Evolutionary conservation across 2,797 vertebrate genomes (phyloP).

Genomic region (Monodelphis domestica): DNA sequence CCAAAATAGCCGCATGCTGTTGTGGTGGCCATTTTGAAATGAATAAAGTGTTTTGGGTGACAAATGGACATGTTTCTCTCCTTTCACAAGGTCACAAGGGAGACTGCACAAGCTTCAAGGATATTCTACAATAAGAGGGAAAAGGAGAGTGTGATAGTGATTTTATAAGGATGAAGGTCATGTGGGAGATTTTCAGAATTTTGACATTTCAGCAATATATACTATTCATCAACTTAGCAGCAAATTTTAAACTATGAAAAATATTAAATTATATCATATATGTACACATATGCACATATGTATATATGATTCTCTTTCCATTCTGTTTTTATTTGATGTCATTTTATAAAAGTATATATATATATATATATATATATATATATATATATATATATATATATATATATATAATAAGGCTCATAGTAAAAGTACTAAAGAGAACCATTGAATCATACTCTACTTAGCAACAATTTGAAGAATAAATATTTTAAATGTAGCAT

Average conservation of each 20-base stretch:
- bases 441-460: constrained; percentile 31
- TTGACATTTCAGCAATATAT: constrained; percentile 61
- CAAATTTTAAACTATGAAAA: constrained; percentile 49
- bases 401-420: constrained; percentile 54
- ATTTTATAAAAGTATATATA: constrained; percentile 68
- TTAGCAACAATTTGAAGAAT: constrained; percentile 48
- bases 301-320: no score
- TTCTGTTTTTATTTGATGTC: neutral
- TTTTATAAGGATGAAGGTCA: constrained; percentile 18
- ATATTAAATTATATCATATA: constrained; percentile 19
- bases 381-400: constrained; percentile 66
- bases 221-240: constrained; percentile 45
- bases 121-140: constrained; percentile 23
- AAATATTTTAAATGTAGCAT: constrained; percentile 59
- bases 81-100: constrained; percentile 67
- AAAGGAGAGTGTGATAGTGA: constrained; percentile 23
- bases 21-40: constrained; percentile 63
- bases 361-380: constrained; percentile 68
- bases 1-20: constrained; percentile 69
- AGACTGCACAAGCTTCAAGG: constrained; percentile 45
- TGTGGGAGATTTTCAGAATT: constrained; percentile 70
- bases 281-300: no score
- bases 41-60: constrained; percentile 70
- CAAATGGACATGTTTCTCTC: constrained; percentile 61
- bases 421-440: constrained; percentile 62